phyloP scores from a whole-genome alignment of 2,797 vertebrate species.

The Rhinogobio ventralis region DNA sequence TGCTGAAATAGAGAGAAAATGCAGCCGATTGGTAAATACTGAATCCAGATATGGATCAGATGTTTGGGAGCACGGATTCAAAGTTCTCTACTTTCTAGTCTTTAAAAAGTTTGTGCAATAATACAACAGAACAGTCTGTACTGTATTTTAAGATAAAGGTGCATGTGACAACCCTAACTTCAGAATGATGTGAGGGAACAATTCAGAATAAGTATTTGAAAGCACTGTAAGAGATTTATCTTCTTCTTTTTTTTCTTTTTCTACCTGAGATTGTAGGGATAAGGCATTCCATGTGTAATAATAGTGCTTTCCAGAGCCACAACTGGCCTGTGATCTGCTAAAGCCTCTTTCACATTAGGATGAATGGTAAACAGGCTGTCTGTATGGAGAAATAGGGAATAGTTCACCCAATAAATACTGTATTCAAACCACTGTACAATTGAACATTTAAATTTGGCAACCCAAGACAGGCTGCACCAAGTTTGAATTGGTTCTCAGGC shows the following conservation, averaged over 20 bases:
- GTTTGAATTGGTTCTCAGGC: background rate
- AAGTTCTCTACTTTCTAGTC: background rate
- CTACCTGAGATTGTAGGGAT: conserved; percentile 90
- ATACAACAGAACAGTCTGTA: background rate
- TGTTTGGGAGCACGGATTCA: background rate
- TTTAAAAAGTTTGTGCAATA: background rate
- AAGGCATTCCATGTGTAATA: conserved; percentile 92
- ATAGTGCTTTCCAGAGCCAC: conserved; percentile 92
- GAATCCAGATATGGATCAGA: background rate
- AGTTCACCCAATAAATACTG: background rate
- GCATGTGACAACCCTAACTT: background rate
- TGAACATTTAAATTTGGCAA: background rate
- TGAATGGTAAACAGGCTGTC: conserved; percentile 82
- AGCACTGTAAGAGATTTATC: background rate
- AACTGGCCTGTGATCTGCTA: conserved; percentile 81
- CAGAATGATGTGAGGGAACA: background rate
- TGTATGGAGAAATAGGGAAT: conserved; percentile 59
- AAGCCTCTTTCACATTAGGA: conserved; percentile 80
- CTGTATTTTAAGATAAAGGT: background rate
- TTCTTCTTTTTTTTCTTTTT: background rate
- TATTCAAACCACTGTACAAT: background rate
- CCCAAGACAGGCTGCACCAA: background rate
- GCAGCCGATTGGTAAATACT: background rate
- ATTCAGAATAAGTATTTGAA: background rate
- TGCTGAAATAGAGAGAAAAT: conserved; percentile 70